phyloP scores from a whole-genome alignment of 30 jellyfish, hydroid and myxozoan species.

The Aurelia sp. region DNA sequence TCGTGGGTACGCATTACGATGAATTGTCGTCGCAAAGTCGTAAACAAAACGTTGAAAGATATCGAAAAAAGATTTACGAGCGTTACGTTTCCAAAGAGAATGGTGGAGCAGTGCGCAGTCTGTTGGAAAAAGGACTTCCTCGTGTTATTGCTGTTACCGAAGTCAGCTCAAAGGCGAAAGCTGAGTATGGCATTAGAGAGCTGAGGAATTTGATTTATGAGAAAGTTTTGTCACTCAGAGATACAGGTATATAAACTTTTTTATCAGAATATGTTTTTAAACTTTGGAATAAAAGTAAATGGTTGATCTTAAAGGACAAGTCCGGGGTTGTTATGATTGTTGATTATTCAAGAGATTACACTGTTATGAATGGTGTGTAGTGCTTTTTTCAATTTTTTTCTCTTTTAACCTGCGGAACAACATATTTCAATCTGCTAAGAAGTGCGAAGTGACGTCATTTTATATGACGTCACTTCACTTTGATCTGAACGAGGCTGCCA shows the following conservation, averaged over 20 bases:
- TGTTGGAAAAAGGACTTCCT: conserved; percentile 82
- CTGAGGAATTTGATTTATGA: conserved; percentile 77
- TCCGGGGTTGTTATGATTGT: too few relatives aligned
- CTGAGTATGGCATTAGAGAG: conserved; percentile 58
- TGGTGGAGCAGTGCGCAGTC: conserved; percentile 77
- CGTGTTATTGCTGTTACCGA: conserved; percentile 78
- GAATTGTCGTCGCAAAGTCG: conserved; percentile 40
- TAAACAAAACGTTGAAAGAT: conserved; percentile 22
- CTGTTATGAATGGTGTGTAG: too few relatives aligned
- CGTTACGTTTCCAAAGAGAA: conserved; percentile 69
- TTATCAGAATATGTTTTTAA: too few relatives aligned
- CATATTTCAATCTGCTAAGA: too few relatives aligned
- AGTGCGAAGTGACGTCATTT: too few relatives aligned
- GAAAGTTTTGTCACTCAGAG: conserved; percentile 73
- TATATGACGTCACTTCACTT: too few relatives aligned
- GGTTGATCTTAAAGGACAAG: too few relatives aligned
- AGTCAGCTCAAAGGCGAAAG: conserved; percentile 75
- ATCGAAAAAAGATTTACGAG: conserved; percentile 31
- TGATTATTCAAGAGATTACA: too few relatives aligned
- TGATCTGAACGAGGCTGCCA: too few relatives aligned
- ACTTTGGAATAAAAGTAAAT: too few relatives aligned
- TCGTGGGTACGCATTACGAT: conserved; percentile 93
- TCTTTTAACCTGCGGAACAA: too few relatives aligned
- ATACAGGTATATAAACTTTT: conserved; percentile 11
- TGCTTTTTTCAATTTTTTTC: too few relatives aligned